Percentiles rank a stretch among this genome's conserved stretches.
phyloP scores from a whole-genome alignment of 2,888 invertebrate genomes.

The Resseliella maxima region DNA sequence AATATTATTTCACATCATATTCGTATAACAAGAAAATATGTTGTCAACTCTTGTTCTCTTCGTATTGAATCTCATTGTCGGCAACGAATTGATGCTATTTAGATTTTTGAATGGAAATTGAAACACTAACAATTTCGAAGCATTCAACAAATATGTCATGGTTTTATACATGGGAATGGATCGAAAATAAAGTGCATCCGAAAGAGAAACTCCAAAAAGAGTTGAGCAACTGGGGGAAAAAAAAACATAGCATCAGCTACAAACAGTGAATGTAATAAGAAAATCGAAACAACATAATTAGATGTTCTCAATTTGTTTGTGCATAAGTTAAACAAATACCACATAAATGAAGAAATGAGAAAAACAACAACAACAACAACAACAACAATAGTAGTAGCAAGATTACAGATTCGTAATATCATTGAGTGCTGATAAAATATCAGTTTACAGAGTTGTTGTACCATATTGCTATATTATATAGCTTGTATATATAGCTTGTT shows the following conservation, averaged over 20 bases:
- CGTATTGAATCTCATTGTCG: background rate
- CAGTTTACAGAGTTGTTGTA: background rate
- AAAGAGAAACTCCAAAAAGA: background rate
- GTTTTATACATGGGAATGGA: background rate
- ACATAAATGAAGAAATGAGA: background rate
- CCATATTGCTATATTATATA: background rate
- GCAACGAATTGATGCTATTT: background rate
- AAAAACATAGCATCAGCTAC: background rate
- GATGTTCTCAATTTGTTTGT: conserved; percentile 33
- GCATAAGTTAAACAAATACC: conserved; percentile 20
- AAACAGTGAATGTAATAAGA: background rate
- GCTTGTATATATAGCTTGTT: no score
- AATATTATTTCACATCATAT: conserved; percentile 13
- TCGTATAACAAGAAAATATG: conserved; percentile 25
- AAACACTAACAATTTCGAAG: background rate
- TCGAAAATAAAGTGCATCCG: background rate
- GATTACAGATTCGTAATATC: background rate
- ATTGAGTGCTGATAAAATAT: conserved; percentile 5
- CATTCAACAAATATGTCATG: background rate
- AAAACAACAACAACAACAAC: background rate
- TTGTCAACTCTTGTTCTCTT: background rate
- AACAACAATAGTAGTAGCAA: no score
- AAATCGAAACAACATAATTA: conserved; percentile 23
- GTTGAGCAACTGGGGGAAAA: background rate
- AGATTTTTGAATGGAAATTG: background rate